phyloP scores from a whole-genome alignment of 2,797 vertebrate species.

The Enteromius anoplus region DNA sequence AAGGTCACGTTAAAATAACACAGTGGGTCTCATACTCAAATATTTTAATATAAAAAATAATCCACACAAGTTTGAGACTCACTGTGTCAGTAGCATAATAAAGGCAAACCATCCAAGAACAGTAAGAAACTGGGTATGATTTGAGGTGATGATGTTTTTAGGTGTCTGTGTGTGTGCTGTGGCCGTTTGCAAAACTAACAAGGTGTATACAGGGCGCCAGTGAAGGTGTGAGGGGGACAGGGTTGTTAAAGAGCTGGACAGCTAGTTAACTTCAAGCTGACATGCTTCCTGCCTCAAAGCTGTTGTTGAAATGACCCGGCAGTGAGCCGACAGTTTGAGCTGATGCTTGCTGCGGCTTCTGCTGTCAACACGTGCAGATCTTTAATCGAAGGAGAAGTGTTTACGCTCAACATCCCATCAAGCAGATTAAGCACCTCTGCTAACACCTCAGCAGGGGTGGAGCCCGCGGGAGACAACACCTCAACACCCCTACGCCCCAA shows the following conservation, averaged over 20 bases:
- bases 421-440: constrained; percentile 63
- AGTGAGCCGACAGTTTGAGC: constrained; percentile 63
- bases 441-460: constrained; percentile 49
- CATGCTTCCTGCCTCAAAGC: constrained; percentile 77
- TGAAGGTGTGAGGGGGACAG: constrained; percentile 34
- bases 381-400: constrained; percentile 66
- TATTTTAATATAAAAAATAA: too few species aligned
- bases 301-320: constrained; percentile 76
- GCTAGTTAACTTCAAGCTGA: constrained; percentile 70
- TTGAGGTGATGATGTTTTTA: constrained; percentile 4
- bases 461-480: constrained; percentile 5
- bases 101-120: background rate
- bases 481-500: constrained; percentile 6
- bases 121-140: background rate
- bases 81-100: background rate
- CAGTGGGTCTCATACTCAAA: background rate
- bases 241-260: constrained; percentile 56
- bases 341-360: constrained; percentile 61
- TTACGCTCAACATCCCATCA: constrained; percentile 64
- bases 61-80: background rate
- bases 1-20: background rate
- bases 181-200: constrained; percentile 8
- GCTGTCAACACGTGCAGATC: constrained; percentile 52
- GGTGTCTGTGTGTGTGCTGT: constrained; percentile 11
- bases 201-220: constrained; percentile 40